Evolutionary conservation across 2,113 vertebrate genomes (phyloP), one percentile per base, ranked within the genome.

Genomic region (Paradoxurus hermaphroditus): DNA sequence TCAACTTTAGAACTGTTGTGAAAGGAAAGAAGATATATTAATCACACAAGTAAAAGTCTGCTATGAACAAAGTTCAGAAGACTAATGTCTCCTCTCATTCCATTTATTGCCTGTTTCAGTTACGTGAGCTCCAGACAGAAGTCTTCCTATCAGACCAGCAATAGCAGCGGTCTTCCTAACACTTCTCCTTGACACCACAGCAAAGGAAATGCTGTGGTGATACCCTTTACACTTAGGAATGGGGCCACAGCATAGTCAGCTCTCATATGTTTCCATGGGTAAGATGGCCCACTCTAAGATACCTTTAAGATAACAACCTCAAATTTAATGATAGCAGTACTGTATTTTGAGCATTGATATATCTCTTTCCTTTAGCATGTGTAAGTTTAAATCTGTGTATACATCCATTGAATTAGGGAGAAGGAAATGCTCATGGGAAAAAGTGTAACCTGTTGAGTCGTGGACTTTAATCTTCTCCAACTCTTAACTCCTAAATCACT

Each of bases 31-130:
- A 9, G 1, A n/a, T 72, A 73, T 39, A 68, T 53, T 59, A 59
- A 73, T 73, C 39, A 44, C 16, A 88, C 2, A 85, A 83, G 18
- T 41, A 82, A 68, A 15, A 44, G 70, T n/a, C 1, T 12, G 86
- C 18, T 7, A 27, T 46, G 29, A 68, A 49, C 36, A 59, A 81
- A 86, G 5, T 81, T 73, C 53, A 87, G 34, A 75, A 93, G 3
- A 73, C 23, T 63, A 75, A 70, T 65, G 23, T 44, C 13, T 82
- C 44, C 7, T 15, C 4, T 86, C 39, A 23, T 63, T 75, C 1
- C 23, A 85, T 85, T 90, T 78, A 95, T 46, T 82, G 67, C 23
- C 25, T 59, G 18, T 82, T 90, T 89, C 10, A 23, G 3, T 75
- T 59, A 25, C 56, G 49, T 13, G 86, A 13, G 6, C 27, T 82